A percentile compares a stretch with the other conserved stretches of the same genome.
Conservation (phyloP, 2,888 invertebrate genomes). For the Zeuzera pyrina region DNA sequence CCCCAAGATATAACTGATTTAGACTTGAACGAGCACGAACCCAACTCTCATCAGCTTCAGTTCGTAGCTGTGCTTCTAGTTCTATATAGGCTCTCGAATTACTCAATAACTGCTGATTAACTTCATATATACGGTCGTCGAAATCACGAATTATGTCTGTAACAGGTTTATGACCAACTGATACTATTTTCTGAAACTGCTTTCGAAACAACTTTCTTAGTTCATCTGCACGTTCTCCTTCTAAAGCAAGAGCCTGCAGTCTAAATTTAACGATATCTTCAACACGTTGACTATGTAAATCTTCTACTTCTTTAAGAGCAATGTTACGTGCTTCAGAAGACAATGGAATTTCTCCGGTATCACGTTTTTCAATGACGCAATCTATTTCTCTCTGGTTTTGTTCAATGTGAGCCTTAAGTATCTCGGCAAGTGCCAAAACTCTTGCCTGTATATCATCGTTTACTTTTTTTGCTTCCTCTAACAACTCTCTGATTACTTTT, state of each 20-base stretch:
- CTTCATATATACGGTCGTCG: conserved; percentile 44
- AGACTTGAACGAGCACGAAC: conserved; percentile 31
- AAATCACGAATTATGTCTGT: conserved; percentile 47
- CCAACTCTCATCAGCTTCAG: conserved; percentile 33
- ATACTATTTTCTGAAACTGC: conserved; percentile 39
- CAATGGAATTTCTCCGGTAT: conserved; percentile 13
- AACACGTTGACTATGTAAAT: conserved; percentile 24
- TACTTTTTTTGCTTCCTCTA: conserved; percentile 21
- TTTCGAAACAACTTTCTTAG: conserved; percentile 36
- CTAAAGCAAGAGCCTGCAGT: conserved; percentile 33
- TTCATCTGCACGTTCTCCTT: conserved; percentile 42
- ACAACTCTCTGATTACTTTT: conserved; percentile 24
- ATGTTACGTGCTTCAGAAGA: conserved; percentile 20
- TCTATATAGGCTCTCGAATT: conserved; percentile 45
- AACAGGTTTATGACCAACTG: conserved; percentile 35
- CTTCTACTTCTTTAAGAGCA: conserved; percentile 27
- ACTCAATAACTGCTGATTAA: conserved; percentile 53
- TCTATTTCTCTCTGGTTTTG: conserved; percentile 36
- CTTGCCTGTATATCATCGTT: conserved; percentile 36
- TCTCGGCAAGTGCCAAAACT: conserved; percentile 34
- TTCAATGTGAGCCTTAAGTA: conserved; percentile 32
- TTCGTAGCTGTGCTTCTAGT: conserved; percentile 36
- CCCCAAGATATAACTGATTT: conserved; percentile 38
- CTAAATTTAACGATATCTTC: conserved; percentile 33
- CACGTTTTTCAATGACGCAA: conserved; percentile 26